phyloP scores from a whole-genome alignment of 2,113 vertebrate genomes.

The Anolis sagrei region DNA sequence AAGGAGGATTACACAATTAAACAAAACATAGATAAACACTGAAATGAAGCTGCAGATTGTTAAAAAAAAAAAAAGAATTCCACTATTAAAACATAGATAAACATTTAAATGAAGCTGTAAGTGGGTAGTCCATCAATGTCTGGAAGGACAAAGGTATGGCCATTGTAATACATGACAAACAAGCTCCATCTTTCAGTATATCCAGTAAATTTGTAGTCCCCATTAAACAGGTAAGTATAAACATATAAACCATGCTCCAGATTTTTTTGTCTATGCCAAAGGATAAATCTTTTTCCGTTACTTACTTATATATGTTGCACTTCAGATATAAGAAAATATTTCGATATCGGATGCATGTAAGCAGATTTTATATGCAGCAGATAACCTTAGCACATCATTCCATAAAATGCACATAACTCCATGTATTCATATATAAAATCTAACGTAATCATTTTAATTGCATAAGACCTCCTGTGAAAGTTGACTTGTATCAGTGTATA shows the following conservation, averaged over 20 bases:
- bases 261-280: neutral
- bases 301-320: neutral
- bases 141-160: neutral
- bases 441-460: neutral
- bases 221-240: neutral
- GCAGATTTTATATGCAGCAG: neutral
- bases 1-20: neutral
- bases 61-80: too few species aligned
- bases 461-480: neutral
- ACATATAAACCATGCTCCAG: neutral
- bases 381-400: neutral
- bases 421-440: neutral
- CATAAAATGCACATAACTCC: neutral
- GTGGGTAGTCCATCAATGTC: neutral
- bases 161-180: neutral
- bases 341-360: neutral
- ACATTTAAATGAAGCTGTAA: neutral
- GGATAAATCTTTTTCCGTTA: neutral
- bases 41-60: neutral
- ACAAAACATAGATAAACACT: neutral
- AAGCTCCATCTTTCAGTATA: neutral
- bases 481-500: slow-evolving; percentile 44
- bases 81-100: neutral
- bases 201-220: neutral
- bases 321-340: neutral